These are phyloP conservation scores for Pogonomyrmex barbatus DNA, from an alignment of 1,140 invertebrate genomes.

Conservation along the genomic window DNA sequence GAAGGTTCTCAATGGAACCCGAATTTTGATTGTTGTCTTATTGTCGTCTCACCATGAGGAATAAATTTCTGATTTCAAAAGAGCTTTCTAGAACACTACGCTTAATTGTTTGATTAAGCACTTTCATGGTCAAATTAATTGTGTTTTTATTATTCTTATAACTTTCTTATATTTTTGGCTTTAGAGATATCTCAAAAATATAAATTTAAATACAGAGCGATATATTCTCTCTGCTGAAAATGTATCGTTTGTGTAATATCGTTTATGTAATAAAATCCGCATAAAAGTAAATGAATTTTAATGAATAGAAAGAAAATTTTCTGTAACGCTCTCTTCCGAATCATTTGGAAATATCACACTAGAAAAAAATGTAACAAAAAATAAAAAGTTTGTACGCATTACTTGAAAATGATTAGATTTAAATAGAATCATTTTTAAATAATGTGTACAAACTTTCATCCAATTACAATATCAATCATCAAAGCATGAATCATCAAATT, in stretches of 20 bases:
- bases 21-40: slow-evolving; percentile 21
- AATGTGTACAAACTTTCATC: no score
- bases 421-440: neutral
- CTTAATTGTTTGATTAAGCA: neutral
- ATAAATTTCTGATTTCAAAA: slow-evolving; percentile 21
- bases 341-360: neutral
- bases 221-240: neutral
- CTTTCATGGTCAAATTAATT: neutral
- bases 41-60: slow-evolving; percentile 23
- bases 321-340: slow-evolving; percentile 18
- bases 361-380: neutral
- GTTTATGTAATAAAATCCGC: slow-evolving; percentile 8
- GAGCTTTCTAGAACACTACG: slow-evolving; percentile 1
- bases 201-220: neutral
- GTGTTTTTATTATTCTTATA: neutral
- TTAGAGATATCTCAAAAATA: slow-evolving; percentile 12
- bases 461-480: no score
- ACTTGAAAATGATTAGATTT: slow-evolving; percentile 36
- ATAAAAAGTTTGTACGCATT: neutral
- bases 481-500: no score
- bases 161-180: neutral
- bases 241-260: neutral
- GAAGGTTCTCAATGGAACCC: slow-evolving; percentile 57
- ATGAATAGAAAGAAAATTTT: slow-evolving; percentile 18
- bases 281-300: neutral